Evolutionary conservation across 2,113 vertebrate species (phyloP).

Genomic region (Plestiodon gilberti): DNA sequence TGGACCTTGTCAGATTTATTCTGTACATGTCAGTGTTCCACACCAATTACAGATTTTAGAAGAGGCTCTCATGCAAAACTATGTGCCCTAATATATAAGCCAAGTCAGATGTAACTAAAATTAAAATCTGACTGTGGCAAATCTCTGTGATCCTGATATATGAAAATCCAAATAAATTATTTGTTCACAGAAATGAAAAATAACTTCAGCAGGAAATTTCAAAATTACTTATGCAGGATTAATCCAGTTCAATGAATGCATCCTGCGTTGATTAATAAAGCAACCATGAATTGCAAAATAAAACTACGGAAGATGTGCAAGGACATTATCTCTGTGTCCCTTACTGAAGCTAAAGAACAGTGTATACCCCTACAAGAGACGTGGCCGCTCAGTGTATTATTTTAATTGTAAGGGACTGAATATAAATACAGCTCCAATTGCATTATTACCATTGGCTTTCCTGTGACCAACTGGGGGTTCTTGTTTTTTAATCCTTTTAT

Average conservation of each 20-base stretch:
- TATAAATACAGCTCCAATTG: conserved; percentile 67
- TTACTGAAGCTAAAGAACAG: conserved; percentile 66
- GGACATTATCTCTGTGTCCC: conserved; percentile 64
- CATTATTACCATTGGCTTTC: conserved; percentile 38
- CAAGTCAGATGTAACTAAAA: conserved; percentile 81
- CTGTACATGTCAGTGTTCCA: conserved; percentile 82
- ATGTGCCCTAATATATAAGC: conserved; percentile 80
- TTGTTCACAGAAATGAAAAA: conserved; percentile 85
- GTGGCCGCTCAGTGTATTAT: conserved; percentile 68
- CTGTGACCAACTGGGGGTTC: conserved; percentile 42
- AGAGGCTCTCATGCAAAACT: conserved; percentile 80
- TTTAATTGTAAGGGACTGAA: conserved; percentile 66
- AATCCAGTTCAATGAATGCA: conserved; percentile 83
- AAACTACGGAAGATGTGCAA: conserved; percentile 70
- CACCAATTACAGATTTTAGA: conserved; percentile 83
- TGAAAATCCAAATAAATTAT: conserved; percentile 85
- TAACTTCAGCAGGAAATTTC: conserved; percentile 82
- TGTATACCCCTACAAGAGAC: conserved; percentile 53
- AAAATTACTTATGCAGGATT: conserved; percentile 86
- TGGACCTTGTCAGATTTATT: conserved; percentile 81
- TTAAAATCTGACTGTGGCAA: conserved; percentile 85
- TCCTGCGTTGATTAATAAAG: conserved; percentile 82
- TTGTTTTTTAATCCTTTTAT: conserved; percentile 56
- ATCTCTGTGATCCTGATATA: conserved; percentile 87
- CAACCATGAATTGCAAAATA: conserved; percentile 82